Percentiles rank a stretch among this genome's conserved stretches.
Conservation (phyloP, 2,797 vertebrate species). For the Petrocephalus sullivani region DNA sequence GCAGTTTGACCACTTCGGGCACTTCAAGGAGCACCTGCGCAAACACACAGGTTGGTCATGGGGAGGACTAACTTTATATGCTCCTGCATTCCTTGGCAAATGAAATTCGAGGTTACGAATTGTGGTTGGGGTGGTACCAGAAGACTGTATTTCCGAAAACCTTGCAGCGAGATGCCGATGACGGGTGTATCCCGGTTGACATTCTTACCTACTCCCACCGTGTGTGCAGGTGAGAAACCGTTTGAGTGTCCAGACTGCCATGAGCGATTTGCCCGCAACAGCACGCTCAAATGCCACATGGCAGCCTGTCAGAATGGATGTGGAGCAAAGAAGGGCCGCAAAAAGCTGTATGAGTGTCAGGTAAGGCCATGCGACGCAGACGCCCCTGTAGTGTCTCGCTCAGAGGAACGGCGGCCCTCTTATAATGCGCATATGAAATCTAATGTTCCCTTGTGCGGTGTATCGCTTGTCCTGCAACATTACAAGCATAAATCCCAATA, state of each 20-base stretch:
- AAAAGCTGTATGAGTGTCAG: slow-evolving; percentile 98
- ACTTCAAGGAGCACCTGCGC: slow-evolving; percentile 95
- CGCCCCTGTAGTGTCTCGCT: neutral
- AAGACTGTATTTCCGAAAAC: neutral
- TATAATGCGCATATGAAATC: neutral
- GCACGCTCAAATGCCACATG: slow-evolving; percentile 94
- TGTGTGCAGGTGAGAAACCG: slow-evolving; percentile 86
- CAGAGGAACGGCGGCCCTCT: neutral
- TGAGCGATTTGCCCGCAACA: slow-evolving; percentile 93
- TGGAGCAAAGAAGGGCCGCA: slow-evolving; percentile 95
- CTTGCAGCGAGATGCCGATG: neutral
- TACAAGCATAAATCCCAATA: neutral
- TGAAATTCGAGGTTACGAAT: neutral
- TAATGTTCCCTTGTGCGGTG: neutral
- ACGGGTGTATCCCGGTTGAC: neutral
- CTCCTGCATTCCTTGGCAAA: neutral
- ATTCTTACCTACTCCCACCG: neutral
- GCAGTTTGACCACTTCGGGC: slow-evolving; percentile 97
- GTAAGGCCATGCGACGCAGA: slow-evolving; percentile 54
- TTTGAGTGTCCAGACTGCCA: slow-evolving; percentile 96
- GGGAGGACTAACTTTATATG: neutral
- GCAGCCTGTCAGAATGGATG: slow-evolving; percentile 90
- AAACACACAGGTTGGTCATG: slow-evolving; percentile 86
- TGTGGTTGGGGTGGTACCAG: neutral
- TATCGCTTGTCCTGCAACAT: neutral